Conservation (phyloP, 2,888 invertebrate species). For the Baccha elongata region DNA sequence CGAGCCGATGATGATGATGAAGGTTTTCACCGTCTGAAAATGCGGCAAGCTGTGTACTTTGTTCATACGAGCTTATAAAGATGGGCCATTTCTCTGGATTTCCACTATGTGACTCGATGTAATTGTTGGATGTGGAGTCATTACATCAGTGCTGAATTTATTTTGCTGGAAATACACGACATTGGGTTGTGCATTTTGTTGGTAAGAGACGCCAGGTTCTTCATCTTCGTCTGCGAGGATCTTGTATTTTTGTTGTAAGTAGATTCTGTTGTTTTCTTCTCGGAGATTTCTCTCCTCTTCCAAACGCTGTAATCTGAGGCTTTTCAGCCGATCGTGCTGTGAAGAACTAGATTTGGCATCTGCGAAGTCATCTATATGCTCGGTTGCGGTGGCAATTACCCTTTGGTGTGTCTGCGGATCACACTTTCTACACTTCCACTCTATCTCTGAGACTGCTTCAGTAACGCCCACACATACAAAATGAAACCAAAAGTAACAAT, state of each 20-base stretch:
- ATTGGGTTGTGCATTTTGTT: not conserved
- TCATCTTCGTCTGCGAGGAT: not conserved
- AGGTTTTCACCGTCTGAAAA: constrained; percentile 26
- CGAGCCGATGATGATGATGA: no score
- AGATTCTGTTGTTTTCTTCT: constrained; percentile 2
- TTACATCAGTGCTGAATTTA: not conserved
- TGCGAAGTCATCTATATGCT: not conserved
- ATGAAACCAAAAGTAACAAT: constrained; percentile 16
- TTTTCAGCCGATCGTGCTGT: not conserved
- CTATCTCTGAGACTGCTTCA: constrained; percentile 19
- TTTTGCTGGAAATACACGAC: constrained; percentile 1
- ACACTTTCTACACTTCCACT: constrained; percentile 14
- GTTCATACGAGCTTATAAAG: not conserved
- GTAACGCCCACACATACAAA: constrained; percentile 6
- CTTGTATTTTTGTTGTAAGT: not conserved
- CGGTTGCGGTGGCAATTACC: not conserved
- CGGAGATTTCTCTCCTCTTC: constrained; percentile 1
- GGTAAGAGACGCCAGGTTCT: not conserved
- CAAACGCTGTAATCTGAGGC: not conserved
- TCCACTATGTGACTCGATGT: not conserved
- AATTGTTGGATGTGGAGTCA: not conserved
- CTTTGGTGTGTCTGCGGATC: not conserved
- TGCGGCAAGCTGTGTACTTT: constrained; percentile 1
- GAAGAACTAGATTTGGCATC: constrained; percentile 1
- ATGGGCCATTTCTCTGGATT: not conserved